Evolutionary conservation across 2,888 invertebrate species (phyloP).

Genomic region (Amblyjoppa proteus): DNA sequence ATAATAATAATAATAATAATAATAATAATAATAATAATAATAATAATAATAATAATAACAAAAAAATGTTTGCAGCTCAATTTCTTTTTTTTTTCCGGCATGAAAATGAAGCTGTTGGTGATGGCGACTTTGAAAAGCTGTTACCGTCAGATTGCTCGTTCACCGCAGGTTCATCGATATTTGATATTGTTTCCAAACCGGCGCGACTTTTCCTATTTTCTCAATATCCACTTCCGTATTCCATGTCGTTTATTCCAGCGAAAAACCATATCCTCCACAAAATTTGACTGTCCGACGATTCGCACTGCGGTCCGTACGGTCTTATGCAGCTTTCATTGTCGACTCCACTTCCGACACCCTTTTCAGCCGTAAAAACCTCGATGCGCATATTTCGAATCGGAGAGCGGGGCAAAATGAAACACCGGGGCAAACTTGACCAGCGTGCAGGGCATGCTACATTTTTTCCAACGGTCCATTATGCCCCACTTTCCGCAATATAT

Average conservation of each 20-base stretch:
- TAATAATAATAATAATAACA: too few species aligned
- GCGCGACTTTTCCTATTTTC: background rate
- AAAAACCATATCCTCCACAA: background rate
- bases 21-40: too few species aligned
- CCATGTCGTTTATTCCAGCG: slow-evolving; percentile 6
- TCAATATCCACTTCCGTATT: background rate
- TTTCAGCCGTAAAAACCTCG: background rate
- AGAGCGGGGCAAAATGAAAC: too few species aligned
- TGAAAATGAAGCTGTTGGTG: background rate
- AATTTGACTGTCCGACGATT: background rate
- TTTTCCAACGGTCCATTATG: too few species aligned
- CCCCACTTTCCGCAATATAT: too few species aligned
- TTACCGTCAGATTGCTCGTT: background rate
- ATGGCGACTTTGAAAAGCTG: slow-evolving; percentile 1
- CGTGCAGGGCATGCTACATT: background rate
- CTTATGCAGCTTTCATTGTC: slow-evolving; percentile 22
- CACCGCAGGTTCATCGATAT: slow-evolving; percentile 32
- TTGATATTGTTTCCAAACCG: slow-evolving; percentile 28
- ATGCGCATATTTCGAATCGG: background rate
- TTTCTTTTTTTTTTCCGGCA: background rate
- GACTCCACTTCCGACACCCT: slow-evolving; percentile 16
- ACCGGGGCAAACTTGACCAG: too few species aligned
- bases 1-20: too few species aligned
- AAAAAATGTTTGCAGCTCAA: too few species aligned
- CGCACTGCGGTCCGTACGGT: background rate